Evolutionary conservation across 2,888 invertebrate genomes (phyloP).

Genomic region (Rutpela maculata): DNA sequence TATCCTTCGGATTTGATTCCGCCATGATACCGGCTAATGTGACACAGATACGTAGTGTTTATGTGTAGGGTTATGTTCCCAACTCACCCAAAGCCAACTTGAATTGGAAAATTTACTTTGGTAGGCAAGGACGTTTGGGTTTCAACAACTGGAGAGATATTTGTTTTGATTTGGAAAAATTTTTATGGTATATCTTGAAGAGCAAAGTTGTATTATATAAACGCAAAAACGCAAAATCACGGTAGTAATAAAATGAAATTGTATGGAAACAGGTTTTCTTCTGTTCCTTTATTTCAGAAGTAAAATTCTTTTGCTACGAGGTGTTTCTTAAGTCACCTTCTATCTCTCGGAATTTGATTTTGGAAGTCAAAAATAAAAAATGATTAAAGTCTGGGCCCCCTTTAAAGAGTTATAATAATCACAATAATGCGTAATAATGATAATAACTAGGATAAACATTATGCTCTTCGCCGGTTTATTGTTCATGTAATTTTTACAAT

Average conservation of each 20-base stretch:
- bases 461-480: no score
- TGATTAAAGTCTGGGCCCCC: no score
- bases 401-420: no score
- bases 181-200: not conserved
- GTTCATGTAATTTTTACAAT: no score
- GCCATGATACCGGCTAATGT: constrained; percentile 38
- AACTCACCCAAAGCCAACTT: constrained; percentile 13
- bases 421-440: no score
- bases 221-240: not conserved
- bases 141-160: not conserved
- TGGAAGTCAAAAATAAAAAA: no score
- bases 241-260: not conserved
- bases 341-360: no score
- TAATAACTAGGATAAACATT: no score
- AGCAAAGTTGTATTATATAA: not conserved
- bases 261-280: not conserved
- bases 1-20: constrained; percentile 38
- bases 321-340: no score
- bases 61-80: constrained; percentile 29
- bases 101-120: constrained; percentile 26
- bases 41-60: constrained; percentile 40
- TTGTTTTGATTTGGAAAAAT: not conserved
- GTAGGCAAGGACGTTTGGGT: not conserved
- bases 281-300: no score
- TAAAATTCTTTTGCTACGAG: no score